Percentiles rank a stretch among this genome's conserved stretches.
These are phyloP conservation scores for Myrmophylax atrothorax DNA, from an alignment of 2,113 vertebrate genomes.

Conservation along the genomic window DNA sequence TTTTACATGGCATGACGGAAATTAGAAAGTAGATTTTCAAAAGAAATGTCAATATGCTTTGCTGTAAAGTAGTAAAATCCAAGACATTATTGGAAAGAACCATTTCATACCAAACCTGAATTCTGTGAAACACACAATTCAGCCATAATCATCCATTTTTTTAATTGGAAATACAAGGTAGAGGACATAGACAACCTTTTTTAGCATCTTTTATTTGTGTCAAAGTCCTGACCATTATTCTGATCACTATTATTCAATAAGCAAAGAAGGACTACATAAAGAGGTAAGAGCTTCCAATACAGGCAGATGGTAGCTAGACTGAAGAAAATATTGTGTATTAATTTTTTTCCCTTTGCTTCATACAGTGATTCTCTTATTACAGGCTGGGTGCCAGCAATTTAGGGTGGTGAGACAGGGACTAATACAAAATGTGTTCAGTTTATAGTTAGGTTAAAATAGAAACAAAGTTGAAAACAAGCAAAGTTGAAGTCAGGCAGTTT, in stretches of 20 bases:
- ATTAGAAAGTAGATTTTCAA: neutral
- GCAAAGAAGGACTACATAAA: neutral
- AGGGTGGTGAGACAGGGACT: slow-evolving; percentile 41
- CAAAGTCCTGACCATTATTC: neutral
- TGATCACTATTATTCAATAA: neutral
- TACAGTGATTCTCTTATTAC: slow-evolving; percentile 7
- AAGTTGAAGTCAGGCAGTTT: slow-evolving; percentile 68
- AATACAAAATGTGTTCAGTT: slow-evolving; percentile 59
- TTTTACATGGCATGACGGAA: neutral
- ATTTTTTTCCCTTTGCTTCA: neutral
- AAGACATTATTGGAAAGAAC: neutral
- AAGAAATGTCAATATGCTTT: neutral
- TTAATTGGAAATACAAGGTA: neutral
- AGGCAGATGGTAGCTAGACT: slow-evolving; percentile 38
- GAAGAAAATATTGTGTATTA: slow-evolving; percentile 39
- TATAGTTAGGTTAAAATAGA: slow-evolving; percentile 63
- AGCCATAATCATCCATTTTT: neutral
- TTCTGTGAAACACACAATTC: neutral
- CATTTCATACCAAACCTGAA: neutral
- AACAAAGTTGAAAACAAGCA: slow-evolving; percentile 64
- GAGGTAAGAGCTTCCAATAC: neutral
- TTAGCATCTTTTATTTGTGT: neutral
- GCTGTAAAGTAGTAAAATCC: neutral
- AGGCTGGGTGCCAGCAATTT: slow-evolving; percentile 25
- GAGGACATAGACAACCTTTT: neutral